Conservation (phyloP, 2,797 vertebrate genomes). For the Chaetophractus vellerosus region DNA sequence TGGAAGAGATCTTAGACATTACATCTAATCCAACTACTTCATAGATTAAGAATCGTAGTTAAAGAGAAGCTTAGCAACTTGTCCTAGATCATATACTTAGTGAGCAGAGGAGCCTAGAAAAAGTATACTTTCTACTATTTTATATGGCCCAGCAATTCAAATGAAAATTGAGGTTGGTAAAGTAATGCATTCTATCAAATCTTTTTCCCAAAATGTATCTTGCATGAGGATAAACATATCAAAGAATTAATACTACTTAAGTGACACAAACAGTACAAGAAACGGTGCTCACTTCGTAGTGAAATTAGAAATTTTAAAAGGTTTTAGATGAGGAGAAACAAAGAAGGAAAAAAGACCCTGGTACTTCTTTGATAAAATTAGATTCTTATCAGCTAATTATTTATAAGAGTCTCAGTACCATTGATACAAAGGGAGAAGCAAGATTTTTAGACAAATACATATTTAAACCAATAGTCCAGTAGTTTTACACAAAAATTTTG, state of each 20-base stretch:
- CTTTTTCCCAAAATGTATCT: slow-evolving; percentile 33
- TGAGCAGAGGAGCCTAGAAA: slow-evolving; percentile 27
- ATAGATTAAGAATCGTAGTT: slow-evolving; percentile 12
- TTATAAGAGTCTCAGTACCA: slow-evolving; percentile 35
- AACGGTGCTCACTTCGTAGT: neutral
- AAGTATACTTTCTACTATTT: slow-evolving; percentile 10
- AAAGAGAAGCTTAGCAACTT: slow-evolving; percentile 36
- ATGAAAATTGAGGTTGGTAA: slow-evolving; percentile 61
- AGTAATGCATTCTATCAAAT: slow-evolving; percentile 45
- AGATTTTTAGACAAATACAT: slow-evolving; percentile 27
- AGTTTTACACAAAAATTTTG: neutral
- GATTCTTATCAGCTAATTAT: slow-evolving; percentile 48
- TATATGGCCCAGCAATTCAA: neutral
- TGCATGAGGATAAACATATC: slow-evolving; percentile 12
- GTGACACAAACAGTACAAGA: neutral
- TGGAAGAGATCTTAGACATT: slow-evolving; percentile 26
- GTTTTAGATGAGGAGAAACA: slow-evolving; percentile 52
- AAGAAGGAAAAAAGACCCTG: slow-evolving; percentile 47
- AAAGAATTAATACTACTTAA: slow-evolving; percentile 62
- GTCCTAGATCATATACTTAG: neutral
- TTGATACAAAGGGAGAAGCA: slow-evolving; percentile 14
- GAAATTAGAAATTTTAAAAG: slow-evolving; percentile 52
- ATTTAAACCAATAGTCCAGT: neutral
- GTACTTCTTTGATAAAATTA: slow-evolving; percentile 43
- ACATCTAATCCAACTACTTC: neutral